Base-by-base conservation (phyloP, 1,140 invertebrate species). In the Heliothis virescens region DNA sequence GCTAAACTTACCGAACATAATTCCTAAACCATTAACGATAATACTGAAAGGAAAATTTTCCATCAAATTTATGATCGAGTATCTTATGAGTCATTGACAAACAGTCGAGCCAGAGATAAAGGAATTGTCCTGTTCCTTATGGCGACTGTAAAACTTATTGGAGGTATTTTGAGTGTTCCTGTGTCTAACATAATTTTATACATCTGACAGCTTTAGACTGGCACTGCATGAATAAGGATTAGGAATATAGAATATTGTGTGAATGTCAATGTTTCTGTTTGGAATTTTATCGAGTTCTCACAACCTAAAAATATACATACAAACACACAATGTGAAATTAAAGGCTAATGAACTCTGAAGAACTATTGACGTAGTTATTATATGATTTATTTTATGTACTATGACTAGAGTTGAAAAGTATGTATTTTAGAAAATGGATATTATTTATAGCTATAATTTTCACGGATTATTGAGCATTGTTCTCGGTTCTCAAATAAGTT, bases 81-180 rank as follows among this genome's bases (percentile, higher is more conserved):
- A 77, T 48, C 15, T 47, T 53, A 60, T 77, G 74, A 75, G 74
- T 81, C 80, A 78, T 50, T 80, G 34, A 16, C 21, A 65, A 48
- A 50, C 48, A 53, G 74, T 65, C 77, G 65, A 48, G 60, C 26
- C 71, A 57, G 57, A 71, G 79, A 81, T 83, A 81, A 79, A 81
- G 76, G 67, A 57, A 83, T 75, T 71, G 73, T 50, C 62, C 15
- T 76, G 41, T 83, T 65, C 65, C 57, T 78, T 78, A 77, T 78
- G 69, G 52, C 52, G 48, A 18, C 62, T 73, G 53, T 78, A 83
- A 81, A 81, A 79, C 69, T 83, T 76, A 75, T 73, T 55, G 65
- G 50, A 72, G 57, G 52, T 48, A 80, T 75, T 79, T 72, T 50
- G 72, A 62, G 63, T 75, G 73, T 55, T 63, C 53, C 53, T 53